A percentile compares a stretch with the other conserved stretches of the same genome.
Evolutionary conservation across 1,140 invertebrate species (phyloP).

Genomic region (Thereuonema tuberculata): DNA sequence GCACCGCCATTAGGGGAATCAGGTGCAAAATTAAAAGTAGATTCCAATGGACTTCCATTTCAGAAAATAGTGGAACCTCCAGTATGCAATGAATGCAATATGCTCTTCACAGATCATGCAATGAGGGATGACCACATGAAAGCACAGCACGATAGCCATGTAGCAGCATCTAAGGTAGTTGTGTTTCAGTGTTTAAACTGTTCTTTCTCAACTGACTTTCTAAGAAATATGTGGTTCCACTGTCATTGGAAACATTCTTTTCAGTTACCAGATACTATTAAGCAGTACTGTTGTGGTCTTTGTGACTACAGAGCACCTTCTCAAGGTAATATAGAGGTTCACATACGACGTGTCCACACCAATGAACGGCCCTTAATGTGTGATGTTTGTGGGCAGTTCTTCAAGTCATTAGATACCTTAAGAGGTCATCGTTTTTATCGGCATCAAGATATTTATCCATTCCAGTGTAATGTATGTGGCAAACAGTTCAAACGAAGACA

Average conservation of each 20-base stretch:
- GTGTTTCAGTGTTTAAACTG: slow-evolving; percentile 5
- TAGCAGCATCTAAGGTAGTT: not conserved
- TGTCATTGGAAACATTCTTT: slow-evolving; percentile 3
- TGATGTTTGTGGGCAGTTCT: slow-evolving; percentile 5
- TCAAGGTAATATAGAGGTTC: slow-evolving; percentile 3
- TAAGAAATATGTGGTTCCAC: slow-evolving; percentile 7
- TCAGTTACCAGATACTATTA: not conserved
- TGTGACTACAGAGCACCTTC: slow-evolving; percentile 4
- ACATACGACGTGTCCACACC: slow-evolving; percentile 3
- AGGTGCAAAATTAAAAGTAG: not conserved
- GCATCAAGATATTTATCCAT: slow-evolving; percentile 62
- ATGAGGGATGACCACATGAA: not conserved
- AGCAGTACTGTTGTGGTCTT: slow-evolving; percentile 3
- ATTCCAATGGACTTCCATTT: not conserved
- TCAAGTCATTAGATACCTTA: slow-evolving; percentile 4
- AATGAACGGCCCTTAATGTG: slow-evolving; percentile 3
- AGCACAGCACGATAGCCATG: not conserved
- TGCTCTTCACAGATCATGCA: not conserved
- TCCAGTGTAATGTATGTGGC: slow-evolving; percentile 77
- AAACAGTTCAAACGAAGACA: slow-evolving; percentile 66
- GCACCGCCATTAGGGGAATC: no score
- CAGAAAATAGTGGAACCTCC: slow-evolving; percentile 2
- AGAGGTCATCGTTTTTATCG: slow-evolving; percentile 5
- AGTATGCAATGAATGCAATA: slow-evolving; percentile 1
- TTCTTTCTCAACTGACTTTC: slow-evolving; percentile 3